These are phyloP conservation scores for Keiferia lycopersicella DNA, from an alignment of 2,888 invertebrate species.

Conservation along the genomic window DNA sequence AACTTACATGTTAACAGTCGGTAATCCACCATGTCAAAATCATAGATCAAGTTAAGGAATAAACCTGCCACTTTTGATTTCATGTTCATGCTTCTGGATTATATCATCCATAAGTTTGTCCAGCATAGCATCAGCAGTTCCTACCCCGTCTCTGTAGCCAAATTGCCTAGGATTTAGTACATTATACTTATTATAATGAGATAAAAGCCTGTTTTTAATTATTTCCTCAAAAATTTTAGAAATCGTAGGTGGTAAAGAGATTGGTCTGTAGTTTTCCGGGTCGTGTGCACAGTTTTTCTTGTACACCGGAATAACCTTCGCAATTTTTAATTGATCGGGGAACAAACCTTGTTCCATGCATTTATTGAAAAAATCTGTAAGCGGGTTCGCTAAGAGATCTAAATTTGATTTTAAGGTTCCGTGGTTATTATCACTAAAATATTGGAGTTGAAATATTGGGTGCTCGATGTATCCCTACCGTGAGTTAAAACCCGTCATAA, in stretches of 20 bases:
- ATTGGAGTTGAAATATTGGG: too few relatives aligned
- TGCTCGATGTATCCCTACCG: too few relatives aligned
- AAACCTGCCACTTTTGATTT: not conserved
- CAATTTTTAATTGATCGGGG: not conserved
- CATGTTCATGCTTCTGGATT: not conserved
- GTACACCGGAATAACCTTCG: not conserved
- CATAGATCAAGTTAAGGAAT: not conserved
- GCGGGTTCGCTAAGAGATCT: not conserved
- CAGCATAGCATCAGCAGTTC: not conserved
- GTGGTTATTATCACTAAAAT: too few relatives aligned
- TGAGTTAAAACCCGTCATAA: too few relatives aligned
- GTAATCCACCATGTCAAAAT: not conserved
- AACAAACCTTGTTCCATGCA: not conserved
- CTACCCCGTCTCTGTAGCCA: not conserved
- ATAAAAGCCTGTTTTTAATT: not conserved
- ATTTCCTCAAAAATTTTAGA: not conserved
- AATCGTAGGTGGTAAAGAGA: not conserved
- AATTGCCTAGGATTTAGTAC: too few relatives aligned
- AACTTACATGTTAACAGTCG: not conserved
- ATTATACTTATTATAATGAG: not conserved
- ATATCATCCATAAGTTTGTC: not conserved
- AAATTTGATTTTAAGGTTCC: too few relatives aligned
- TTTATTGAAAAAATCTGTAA: not conserved
- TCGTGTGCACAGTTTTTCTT: not conserved
- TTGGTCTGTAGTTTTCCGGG: too few relatives aligned